These are phyloP conservation scores for Eutrigla gurnardus DNA, from an alignment of 2,797 vertebrate genomes.

Conservation along the genomic window DNA sequence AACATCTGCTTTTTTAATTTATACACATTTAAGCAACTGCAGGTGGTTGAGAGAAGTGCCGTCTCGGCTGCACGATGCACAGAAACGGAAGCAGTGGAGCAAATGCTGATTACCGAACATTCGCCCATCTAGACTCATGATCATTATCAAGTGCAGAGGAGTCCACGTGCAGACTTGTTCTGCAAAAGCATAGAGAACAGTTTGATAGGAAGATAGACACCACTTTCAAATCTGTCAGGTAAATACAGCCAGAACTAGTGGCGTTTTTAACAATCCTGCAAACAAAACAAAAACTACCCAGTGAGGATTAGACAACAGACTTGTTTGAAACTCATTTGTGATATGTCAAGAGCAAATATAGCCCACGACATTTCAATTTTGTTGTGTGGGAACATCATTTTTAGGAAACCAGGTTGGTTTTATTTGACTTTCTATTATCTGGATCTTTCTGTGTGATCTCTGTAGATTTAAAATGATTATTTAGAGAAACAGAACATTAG, in stretches of 20 bases:
- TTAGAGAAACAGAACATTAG: background rate
- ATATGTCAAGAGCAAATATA: no score
- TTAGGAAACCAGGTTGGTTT: no score
- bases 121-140: background rate
- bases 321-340: no score
- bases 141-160: slow-evolving; percentile 3
- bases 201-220: background rate
- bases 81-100: background rate
- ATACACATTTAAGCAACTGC: background rate
- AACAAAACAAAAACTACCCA: no score
- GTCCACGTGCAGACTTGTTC: background rate
- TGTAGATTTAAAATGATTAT: no score
- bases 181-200: background rate
- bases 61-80: background rate
- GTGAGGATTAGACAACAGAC: no score
- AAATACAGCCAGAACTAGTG: background rate
- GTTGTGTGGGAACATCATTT: no score
- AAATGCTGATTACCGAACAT: slow-evolving; percentile 5
- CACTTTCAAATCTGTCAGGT: background rate
- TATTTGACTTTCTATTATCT: no score
- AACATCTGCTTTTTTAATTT: slow-evolving; percentile 1
- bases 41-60: slow-evolving; percentile 9
- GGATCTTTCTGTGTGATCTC: no score
- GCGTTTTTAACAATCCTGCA: no score
- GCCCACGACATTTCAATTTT: no score